These are phyloP conservation scores for Therioaphis trifolii DNA, from an alignment of 2,888 invertebrate species.

Conservation along the genomic window DNA sequence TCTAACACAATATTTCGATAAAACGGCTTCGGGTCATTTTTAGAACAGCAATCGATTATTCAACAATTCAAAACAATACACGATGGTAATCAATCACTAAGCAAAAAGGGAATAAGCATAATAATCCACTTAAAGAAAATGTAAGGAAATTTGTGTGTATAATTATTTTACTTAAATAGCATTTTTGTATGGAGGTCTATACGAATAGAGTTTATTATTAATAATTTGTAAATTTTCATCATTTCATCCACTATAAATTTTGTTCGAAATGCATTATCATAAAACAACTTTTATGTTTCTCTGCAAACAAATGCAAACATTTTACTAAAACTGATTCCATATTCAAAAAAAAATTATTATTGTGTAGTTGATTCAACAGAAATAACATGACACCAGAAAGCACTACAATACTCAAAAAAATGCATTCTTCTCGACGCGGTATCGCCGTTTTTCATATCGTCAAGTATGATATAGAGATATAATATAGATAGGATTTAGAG, in stretches of 20 bases:
- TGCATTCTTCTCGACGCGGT: too few species aligned
- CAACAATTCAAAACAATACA: slow-evolving; percentile 30
- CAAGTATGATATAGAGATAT: too few species aligned
- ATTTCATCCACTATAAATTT: background rate
- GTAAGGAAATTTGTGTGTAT: slow-evolving; percentile 8
- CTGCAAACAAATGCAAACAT: background rate
- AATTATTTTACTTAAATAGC: slow-evolving; percentile 11
- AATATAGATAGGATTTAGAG: too few species aligned
- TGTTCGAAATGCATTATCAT: background rate
- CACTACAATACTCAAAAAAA: too few species aligned
- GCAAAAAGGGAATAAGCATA: background rate
- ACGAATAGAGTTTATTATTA: background rate
- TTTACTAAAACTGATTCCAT: slow-evolving; percentile 2
- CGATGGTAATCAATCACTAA: slow-evolving; percentile 30
- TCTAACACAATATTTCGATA: slow-evolving; percentile 27
- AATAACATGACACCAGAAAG: background rate
- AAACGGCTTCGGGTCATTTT: slow-evolving; percentile 22
- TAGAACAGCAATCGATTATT: slow-evolving; percentile 29
- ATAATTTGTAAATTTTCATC: background rate
- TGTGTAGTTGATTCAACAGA: background rate
- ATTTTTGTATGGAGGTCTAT: background rate
- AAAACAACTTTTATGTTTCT: background rate
- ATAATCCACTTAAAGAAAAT: slow-evolving; percentile 29
- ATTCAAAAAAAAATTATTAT: background rate
- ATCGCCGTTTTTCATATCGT: too few species aligned